Percentiles rank a stretch among this genome's conserved stretches.
These are phyloP conservation scores for Muscicapa adusta DNA, from an alignment of 2,113 vertebrate genomes.

Conservation along the genomic window DNA sequence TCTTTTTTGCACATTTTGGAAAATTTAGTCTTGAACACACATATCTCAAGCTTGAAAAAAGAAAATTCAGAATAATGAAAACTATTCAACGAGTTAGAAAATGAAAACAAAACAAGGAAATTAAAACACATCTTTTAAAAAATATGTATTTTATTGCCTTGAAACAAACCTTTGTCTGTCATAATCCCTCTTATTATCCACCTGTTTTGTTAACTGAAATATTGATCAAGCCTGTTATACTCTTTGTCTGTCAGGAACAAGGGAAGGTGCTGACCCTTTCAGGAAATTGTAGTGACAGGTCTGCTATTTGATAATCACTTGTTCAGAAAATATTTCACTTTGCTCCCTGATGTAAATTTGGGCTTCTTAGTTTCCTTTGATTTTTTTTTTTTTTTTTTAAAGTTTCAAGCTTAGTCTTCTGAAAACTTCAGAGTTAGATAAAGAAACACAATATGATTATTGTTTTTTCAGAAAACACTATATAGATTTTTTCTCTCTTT, in stretches of 20 bases:
- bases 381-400: not conserved
- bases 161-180: conserved; percentile 8
- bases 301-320: conserved; percentile 68
- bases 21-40: not conserved
- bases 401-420: not conserved
- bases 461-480: not conserved
- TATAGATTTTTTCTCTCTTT: not conserved
- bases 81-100: not conserved
- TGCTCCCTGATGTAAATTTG: conserved; percentile 3
- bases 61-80: not conserved
- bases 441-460: not conserved
- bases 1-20: not conserved
- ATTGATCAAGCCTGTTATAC: conserved; percentile 60
- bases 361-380: not conserved
- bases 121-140: not conserved
- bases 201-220: conserved; percentile 65
- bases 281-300: conserved; percentile 52
- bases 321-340: conserved; percentile 56
- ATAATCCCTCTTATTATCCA: conserved; percentile 54
- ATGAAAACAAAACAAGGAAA: not conserved
- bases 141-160: conserved; percentile 47
- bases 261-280: conserved; percentile 64
- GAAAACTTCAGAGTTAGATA: not conserved
- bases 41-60: not conserved
- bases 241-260: conserved; percentile 52